These are phyloP conservation scores for Sinotaia quadrata DNA, from an alignment of 2,888 invertebrate genomes.

Conservation along the genomic window DNA sequence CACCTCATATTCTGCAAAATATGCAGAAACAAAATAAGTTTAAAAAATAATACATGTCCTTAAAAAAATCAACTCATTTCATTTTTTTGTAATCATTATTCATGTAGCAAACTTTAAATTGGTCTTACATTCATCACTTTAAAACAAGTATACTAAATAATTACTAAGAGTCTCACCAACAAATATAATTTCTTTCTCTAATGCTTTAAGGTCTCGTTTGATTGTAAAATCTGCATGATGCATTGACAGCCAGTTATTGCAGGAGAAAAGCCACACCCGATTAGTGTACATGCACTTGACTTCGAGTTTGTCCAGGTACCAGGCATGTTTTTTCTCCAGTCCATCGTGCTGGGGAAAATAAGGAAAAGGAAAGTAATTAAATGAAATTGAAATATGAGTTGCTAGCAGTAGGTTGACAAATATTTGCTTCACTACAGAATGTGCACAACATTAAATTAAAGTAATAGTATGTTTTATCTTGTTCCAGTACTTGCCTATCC, in stretches of 20 bases:
- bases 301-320: slow-evolving; percentile 62
- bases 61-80: neutral
- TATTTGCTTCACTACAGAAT: too few species aligned
- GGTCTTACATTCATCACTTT: neutral
- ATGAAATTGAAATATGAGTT: neutral
- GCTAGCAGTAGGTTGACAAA: too few species aligned
- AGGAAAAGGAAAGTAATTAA: neutral
- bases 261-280: slow-evolving; percentile 59
- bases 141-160: neutral
- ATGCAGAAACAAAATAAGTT: neutral
- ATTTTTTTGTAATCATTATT: neutral
- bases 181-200: slow-evolving; percentile 45
- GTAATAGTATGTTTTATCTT: too few species aligned
- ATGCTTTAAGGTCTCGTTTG: slow-evolving; percentile 49
- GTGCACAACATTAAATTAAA: too few species aligned
- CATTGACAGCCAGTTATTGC: slow-evolving; percentile 64
- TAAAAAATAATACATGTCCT: neutral
- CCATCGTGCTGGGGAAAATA: slow-evolving; percentile 60
- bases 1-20: slow-evolving; percentile 55
- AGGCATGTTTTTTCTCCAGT: slow-evolving; percentile 52
- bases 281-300: slow-evolving; percentile 56
- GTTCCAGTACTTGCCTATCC: too few species aligned
- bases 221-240: slow-evolving; percentile 50
- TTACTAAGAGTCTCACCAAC: slow-evolving; percentile 39
- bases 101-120: neutral